Conservation (phyloP, 2,113 vertebrate species). For the Rousettus leschenaultii region DNA sequence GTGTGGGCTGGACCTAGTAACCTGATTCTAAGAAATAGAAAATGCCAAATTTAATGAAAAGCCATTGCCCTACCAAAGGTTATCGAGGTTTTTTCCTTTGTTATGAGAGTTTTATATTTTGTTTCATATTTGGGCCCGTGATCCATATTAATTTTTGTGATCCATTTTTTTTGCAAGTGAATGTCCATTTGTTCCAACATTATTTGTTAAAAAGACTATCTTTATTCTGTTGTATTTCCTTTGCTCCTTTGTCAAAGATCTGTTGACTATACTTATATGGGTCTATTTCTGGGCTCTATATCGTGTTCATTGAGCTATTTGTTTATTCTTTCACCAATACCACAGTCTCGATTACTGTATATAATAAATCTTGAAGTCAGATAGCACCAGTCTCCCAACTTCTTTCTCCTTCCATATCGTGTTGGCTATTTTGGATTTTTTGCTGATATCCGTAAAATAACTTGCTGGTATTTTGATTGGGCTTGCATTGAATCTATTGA, state of each 20-base stretch:
- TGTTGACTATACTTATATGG: too few species aligned
- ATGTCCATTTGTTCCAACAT: background rate
- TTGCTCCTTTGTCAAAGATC: too few species aligned
- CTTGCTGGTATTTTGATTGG: too few species aligned
- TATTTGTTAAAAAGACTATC: too few species aligned
- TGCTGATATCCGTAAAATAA: too few species aligned
- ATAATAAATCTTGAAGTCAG: background rate
- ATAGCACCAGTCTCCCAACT: background rate
- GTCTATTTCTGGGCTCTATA: too few species aligned
- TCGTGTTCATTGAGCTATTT: background rate
- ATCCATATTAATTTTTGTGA: background rate
- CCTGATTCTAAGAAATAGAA: background rate
- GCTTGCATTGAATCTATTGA: too few species aligned
- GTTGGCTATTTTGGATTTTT: too few species aligned
- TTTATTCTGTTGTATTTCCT: too few species aligned
- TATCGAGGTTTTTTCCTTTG: background rate
- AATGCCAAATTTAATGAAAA: background rate
- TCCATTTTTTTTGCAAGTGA: background rate
- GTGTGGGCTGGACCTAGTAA: background rate
- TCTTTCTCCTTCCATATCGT: background rate
- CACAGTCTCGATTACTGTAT: background rate
- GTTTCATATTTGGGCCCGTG: background rate
- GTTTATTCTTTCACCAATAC: background rate
- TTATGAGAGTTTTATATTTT: background rate
- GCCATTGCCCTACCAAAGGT: background rate